Percentiles rank a stretch among this genome's conserved stretches.
These are phyloP conservation scores for Synanthedon vespiformis DNA, from an alignment of 2,888 invertebrate species.

Conservation along the genomic window DNA sequence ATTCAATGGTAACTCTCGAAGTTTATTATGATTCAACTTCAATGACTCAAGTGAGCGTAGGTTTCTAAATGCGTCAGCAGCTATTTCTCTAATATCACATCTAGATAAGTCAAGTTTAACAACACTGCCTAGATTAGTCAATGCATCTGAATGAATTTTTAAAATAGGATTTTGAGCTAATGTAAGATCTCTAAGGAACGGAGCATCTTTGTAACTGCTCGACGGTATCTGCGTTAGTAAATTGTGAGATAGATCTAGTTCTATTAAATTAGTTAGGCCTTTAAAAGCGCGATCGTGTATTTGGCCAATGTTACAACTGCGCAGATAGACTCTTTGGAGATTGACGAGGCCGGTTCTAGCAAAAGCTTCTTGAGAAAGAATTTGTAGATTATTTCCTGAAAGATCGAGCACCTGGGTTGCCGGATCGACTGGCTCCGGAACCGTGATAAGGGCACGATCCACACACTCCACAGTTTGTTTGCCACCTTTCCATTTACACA, in stretches of 20 bases:
- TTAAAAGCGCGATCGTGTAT: constrained; percentile 88
- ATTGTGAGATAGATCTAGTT: constrained; percentile 89
- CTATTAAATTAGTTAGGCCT: constrained; percentile 89
- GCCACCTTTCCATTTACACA: constrained; percentile 94
- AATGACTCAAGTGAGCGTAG: constrained; percentile 81
- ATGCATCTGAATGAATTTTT: constrained; percentile 81
- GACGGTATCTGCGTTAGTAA: constrained; percentile 84
- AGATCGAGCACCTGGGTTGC: constrained; percentile 93
- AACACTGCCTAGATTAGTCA: constrained; percentile 79
- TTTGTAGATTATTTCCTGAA: constrained; percentile 88
- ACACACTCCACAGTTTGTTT: constrained; percentile 94
- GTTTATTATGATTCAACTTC: constrained; percentile 84
- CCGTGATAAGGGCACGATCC: constrained; percentile 83
- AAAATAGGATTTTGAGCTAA: constrained; percentile 86
- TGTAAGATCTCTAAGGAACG: constrained; percentile 84
- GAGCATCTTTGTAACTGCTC: constrained; percentile 81
- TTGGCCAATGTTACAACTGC: constrained; percentile 86
- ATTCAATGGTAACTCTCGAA: constrained; percentile 78
- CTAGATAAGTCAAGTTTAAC: constrained; percentile 87
- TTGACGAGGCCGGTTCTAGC: constrained; percentile 84
- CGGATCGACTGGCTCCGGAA: constrained; percentile 87
- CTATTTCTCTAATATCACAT: constrained; percentile 83
- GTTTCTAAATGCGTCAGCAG: constrained; percentile 78
- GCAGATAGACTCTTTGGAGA: constrained; percentile 87
- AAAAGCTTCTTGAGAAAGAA: constrained; percentile 86